phyloP scores from a whole-genome alignment of 30 jellyfish, hydroid and myxozoan genomes.

The Aurelia sp. region DNA sequence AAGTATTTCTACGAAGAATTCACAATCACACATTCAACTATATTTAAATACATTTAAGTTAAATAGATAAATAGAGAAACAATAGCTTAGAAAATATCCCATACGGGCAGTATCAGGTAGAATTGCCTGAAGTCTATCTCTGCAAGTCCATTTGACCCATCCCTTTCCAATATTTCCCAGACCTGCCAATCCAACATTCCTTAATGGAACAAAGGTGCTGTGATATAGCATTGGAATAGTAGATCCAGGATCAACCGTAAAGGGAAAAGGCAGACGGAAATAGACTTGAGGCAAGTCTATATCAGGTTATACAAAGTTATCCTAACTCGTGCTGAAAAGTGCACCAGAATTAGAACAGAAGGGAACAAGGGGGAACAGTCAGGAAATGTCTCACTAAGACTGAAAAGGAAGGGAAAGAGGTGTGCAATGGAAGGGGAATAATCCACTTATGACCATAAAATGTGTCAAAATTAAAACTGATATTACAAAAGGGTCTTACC shows the following conservation, averaged over 20 bases:
- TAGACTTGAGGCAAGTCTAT: no score
- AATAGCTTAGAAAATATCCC: constrained; percentile 46
- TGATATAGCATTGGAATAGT: no score
- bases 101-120: constrained; percentile 3
- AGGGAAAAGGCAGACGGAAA: no score
- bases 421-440: background rate
- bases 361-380: background rate
- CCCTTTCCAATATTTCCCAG: no score
- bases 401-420: background rate
- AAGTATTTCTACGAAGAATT: constrained; percentile 60
- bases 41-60: constrained; percentile 69
- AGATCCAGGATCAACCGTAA: no score
- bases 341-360: background rate
- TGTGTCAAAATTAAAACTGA: constrained; percentile 58
- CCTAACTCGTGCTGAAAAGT: background rate
- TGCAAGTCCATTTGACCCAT: no score
- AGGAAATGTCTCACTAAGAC: background rate
- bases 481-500: constrained; percentile 73
- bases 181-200: no score
- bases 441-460: constrained; percentile 47
- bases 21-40: constrained; percentile 67
- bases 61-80: constrained; percentile 61
- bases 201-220: no score
- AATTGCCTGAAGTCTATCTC: no score
- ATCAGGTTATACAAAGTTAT: background rate